Evolutionary conservation across 2,888 invertebrate genomes (phyloP), one percentile per base, ranked within the genome.

Genomic region (Ornithoptera alexandrae): DNA sequence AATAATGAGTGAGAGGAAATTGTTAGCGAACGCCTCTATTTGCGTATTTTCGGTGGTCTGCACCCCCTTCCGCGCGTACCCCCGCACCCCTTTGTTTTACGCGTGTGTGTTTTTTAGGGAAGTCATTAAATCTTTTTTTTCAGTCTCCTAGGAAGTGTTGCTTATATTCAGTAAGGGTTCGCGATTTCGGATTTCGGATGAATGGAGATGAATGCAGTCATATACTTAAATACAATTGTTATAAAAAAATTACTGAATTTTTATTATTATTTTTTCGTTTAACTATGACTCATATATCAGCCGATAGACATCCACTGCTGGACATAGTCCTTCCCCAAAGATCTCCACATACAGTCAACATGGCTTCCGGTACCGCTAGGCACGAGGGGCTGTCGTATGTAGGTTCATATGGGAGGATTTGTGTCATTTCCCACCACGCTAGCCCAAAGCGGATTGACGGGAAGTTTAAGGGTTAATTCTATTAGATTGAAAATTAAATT

Each of bases 1-100:
- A 78, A 85, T 84, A 87, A 86, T 85, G 84, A 85, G 80, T 82
- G 72, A 81, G 78, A 85, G 89, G 90, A 90, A 90, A 86, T 86
- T 86, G 89, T 88, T 89, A 87, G 84, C 82, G 83, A 75, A 76
- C 76, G 76, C 81, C 75, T 78, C 81, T 82, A 85, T 87, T 85
- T 83, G 83, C 84, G 80, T 82, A 85, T 87, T 89, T 90, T 90
- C 79, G 89, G 88, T 80, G 78, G 81, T 80, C 78, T 76, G 73
- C 77, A 75, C 81, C 81, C 17, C 50, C 39, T 10, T 1, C 39
- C 39, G 30, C 30, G 30, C 30, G 30, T 8, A 39, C 39, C 39
- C 10, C 39, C 39, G 30, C 30, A 30, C 30, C 10, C 18, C 84
- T 84, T 87, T 90, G 87, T 85, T 84, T 81, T 73, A 74, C 75